Conservation (phyloP, 2,797 vertebrate genomes). For the Rhynchonycteris naso region DNA sequence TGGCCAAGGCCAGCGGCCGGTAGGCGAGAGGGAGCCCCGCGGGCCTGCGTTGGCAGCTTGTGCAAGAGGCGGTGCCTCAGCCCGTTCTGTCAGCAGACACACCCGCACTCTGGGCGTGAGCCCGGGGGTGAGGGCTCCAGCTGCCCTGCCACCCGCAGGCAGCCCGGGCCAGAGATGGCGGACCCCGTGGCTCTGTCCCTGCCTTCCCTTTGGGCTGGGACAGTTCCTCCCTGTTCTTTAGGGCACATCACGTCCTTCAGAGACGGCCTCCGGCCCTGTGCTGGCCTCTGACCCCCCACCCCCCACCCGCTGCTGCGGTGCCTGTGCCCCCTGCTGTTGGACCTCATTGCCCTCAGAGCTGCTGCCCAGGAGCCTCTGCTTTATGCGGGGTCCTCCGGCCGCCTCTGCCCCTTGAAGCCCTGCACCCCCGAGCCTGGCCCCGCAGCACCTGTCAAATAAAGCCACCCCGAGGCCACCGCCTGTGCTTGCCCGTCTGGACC, state of each 20-base stretch:
- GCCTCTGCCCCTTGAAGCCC: background rate
- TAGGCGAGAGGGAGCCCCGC: rapidly evolving
- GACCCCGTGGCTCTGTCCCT: background rate
- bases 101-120: background rate
- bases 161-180: background rate
- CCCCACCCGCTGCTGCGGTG: background rate
- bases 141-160: too few relatives aligned
- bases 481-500: background rate
- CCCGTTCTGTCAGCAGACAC: background rate
- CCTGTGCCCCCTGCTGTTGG: background rate
- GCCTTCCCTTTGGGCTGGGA: background rate
- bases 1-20: background rate
- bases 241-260: rapidly evolving
- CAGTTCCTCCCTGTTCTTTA: background rate
- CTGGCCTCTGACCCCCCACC: background rate
- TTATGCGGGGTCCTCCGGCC: background rate
- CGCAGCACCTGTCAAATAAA: rapidly evolving
- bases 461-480: background rate
- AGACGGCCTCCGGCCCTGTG: too few relatives aligned
- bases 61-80: background rate
- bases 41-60: background rate
- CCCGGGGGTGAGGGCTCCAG: too few relatives aligned
- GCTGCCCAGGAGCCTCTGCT: background rate
- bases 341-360: too few relatives aligned
- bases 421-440: background rate